These are phyloP conservation scores for Etheostoma cragini DNA, from an alignment of 2,113 vertebrate species.

Conservation along the genomic window DNA sequence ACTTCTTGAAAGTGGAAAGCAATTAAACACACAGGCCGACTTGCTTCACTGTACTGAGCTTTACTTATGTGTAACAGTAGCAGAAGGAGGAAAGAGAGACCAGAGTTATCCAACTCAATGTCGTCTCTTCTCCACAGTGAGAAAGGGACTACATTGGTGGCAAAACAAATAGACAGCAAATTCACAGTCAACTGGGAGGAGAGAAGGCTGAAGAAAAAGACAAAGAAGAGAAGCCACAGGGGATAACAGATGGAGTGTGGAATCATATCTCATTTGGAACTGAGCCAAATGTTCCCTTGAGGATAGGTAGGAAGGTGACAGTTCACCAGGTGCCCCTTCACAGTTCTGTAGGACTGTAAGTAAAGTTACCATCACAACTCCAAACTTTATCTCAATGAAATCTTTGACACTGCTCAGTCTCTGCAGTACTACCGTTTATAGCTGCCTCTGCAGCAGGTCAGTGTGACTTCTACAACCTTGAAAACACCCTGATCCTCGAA, in stretches of 20 bases:
- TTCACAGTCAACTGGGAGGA: conserved; percentile 31
- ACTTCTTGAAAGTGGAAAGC: conserved; percentile 60
- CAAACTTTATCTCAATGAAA: conserved; percentile 21
- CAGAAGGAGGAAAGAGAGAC: conserved; percentile 42
- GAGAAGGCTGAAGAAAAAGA: conserved; percentile 14
- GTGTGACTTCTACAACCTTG: background rate
- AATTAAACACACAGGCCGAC: conserved; percentile 68
- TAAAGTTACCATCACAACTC: conserved; percentile 2
- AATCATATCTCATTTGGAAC: conserved; percentile 39
- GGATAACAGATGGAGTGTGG: conserved; percentile 55
- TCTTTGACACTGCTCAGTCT: background rate
- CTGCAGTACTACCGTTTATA: background rate
- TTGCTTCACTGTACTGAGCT: conserved; percentile 37
- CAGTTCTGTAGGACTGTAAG: conserved; percentile 10
- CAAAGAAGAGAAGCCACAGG: conserved; percentile 31
- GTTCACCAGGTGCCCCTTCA: conserved; percentile 28
- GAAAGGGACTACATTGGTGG: conserved; percentile 45
- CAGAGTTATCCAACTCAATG: conserved; percentile 24
- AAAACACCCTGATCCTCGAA: background rate
- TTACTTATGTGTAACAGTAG: conserved; percentile 42
- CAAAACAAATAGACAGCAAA: conserved; percentile 49
- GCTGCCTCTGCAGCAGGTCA: conserved; percentile 17
- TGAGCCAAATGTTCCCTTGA: conserved; percentile 24
- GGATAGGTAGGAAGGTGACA: conserved; percentile 42
- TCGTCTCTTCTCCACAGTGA: conserved; percentile 39